Base-by-base conservation (phyloP, 2,888 invertebrate genomes). In the Prenolepis imparis region DNA sequence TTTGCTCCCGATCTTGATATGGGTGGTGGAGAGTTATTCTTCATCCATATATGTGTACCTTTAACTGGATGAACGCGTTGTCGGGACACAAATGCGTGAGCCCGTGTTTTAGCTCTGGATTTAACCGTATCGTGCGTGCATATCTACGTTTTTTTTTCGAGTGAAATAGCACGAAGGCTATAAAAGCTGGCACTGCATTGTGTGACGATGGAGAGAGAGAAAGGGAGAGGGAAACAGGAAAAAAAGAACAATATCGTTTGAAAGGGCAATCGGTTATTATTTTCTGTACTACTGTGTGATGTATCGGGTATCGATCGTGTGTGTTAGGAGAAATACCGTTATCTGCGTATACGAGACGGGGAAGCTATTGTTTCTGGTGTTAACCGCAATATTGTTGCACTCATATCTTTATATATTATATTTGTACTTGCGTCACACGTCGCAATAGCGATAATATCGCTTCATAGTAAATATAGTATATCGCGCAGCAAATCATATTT, bases 201-300 rank as follows among this genome's bases (percentile, higher is more conserved):
- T 61, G 36, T 12, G 15, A 2, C 57, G 6, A 52, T 41, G 18
- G 41, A 21, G 21, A 32, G 52, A 39, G 6, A 48, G n/a, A 52
- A 9, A 11, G 32, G n/a, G 12, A 32, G n/a, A 39, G 3, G 24
- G 28, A 18, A 57, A 55, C 15, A 32, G 68, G 24, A 11, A 3
- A 24, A 12, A 78, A 78, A 80, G 59, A 59, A 72, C 70, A 59
- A 72, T 61, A 72, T 61, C 59, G 72, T 72, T 80, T 80, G 72
- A 80, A 80, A 72, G 48, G 72, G 59, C 59, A 80, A 80, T 80
- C 72, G 78, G 72, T 80, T 80, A 78, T 78, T 78, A 72, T 61
- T 78, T 78, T 70, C 78, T 78, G 24, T 59, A 57, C 59, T 59
- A 59, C 72, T 57, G 48, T 57, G 48, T 80, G 59, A 80, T 48